These are phyloP conservation scores for Apis dorsata DNA, from an alignment of 1,140 invertebrate species.

Conservation along the genomic window DNA sequence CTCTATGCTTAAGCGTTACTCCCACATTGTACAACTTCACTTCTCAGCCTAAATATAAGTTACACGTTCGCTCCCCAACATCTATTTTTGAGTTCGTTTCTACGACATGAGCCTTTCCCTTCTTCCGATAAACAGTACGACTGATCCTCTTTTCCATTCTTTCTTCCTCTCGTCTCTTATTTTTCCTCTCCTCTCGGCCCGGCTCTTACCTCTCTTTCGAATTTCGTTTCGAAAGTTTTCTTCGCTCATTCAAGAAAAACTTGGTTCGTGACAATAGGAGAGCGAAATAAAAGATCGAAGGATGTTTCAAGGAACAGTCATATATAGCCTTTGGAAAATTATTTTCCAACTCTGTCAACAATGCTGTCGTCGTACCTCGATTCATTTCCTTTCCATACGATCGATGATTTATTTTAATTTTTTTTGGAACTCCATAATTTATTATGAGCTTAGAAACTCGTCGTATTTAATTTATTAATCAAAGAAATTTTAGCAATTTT, in stretches of 20 bases:
- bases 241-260: neutral
- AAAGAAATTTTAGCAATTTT: too few species aligned
- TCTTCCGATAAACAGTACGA: slow-evolving; percentile 45
- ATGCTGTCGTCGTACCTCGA: too few species aligned
- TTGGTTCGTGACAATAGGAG: slow-evolving; percentile 20
- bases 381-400: too few species aligned
- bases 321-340: neutral
- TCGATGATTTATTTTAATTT: too few species aligned
- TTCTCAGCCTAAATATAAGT: slow-evolving; percentile 49
- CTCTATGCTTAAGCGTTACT: slow-evolving; percentile 19
- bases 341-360: neutral
- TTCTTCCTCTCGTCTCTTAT: neutral
- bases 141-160: slow-evolving; percentile 2
- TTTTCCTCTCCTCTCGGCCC: neutral
- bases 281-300: slow-evolving; percentile 23
- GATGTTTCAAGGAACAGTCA: slow-evolving; percentile 15
- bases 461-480: too few species aligned
- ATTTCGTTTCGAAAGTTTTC: slow-evolving; percentile 21
- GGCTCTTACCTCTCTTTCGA: neutral
- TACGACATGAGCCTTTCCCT: slow-evolving; percentile 38
- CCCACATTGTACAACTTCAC: slow-evolving; percentile 43
- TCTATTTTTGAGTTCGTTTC: slow-evolving; percentile 53
- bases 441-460: too few species aligned
- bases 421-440: too few species aligned
- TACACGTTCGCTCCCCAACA: slow-evolving; percentile 20